Base-by-base conservation (phyloP, 2,888 invertebrate species). In the Drosophila robusta region DNA sequence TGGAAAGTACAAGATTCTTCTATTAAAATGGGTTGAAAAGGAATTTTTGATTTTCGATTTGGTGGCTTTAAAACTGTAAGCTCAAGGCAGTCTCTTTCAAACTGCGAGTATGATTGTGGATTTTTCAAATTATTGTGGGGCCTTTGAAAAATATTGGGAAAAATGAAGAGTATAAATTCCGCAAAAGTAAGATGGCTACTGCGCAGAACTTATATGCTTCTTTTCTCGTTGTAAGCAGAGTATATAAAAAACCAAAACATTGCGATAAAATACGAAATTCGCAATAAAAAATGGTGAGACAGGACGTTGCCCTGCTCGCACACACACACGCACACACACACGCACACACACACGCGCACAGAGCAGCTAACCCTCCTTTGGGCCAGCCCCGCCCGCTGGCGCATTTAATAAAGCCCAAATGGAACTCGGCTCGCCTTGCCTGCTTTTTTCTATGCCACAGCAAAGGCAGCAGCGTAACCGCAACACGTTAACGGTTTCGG, bases 401-500 rank as follows among this genome's bases (percentile, higher is more conserved):
- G 77, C 87, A 89, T 89, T 87, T 85, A 82, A 87, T 89, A 87
- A 79, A 81, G 89, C 87, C 70, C 84, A 89, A 89, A 89, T 89
- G 87, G 79, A 88, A 83, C 75, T 85, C 68, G 77, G 69, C 47
- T 65, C 62, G 50, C 52, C 47, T 69, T 75, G 70, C 66, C 34
- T 26, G 64, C 49, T 11, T 38, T 73, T 34, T 46, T 50, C 49
- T 42, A 55, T 60, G 62, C 60, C 75, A 64, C 69, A 77, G 79
- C 69, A 75, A 78, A 83, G 75, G 78, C 77, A 80, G 75, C 60
- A 76, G 70, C 89, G 73, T 86, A 86, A 86, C 86, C 86, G 89
- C 89, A 86, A 87, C 89, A 86, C 89, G 86, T 89, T 86, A 86
- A 86, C 89, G 86, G 86, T 89, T 89, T 87, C 87, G 32, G 85